Conservation (phyloP, 2,888 invertebrate species). For the Drymonia ruficornis region DNA sequence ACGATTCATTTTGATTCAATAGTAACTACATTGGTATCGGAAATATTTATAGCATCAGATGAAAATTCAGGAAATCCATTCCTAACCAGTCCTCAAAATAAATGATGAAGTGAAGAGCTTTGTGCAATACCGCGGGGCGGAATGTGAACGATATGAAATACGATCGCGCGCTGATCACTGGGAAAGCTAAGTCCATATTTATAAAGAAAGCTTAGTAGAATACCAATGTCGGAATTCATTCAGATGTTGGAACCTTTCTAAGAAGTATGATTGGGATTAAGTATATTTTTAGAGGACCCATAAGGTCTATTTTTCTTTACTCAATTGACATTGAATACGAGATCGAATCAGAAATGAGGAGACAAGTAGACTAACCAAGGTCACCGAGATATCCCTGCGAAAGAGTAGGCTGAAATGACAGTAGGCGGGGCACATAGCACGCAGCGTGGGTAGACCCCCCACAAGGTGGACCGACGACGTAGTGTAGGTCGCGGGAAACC, state of each 20-base stretch:
- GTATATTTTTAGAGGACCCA: no score
- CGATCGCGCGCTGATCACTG: not conserved
- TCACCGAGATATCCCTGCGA: no score
- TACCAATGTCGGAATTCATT: not conserved
- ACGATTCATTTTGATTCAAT: no score
- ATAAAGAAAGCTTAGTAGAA: not conserved
- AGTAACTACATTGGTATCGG: not conserved
- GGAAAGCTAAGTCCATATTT: not conserved
- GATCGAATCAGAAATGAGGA: no score
- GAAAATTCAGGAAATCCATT: not conserved
- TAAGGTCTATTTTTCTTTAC: no score
- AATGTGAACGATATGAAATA: conserved; percentile 5
- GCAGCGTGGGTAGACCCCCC: no score
- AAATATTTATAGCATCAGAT: not conserved
- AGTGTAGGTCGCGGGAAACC: no score
- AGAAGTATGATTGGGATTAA: not conserved
- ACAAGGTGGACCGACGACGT: no score
- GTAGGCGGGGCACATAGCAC: no score
- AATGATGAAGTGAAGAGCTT: not conserved
- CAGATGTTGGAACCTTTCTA: not conserved
- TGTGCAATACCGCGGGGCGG: not conserved
- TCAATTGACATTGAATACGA: no score
- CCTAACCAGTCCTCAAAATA: not conserved
- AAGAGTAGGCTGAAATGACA: no score
- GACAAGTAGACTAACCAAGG: no score